These are phyloP conservation scores for Erythrolamprus reginae DNA, from an alignment of 2,113 vertebrate species.

Conservation along the genomic window DNA sequence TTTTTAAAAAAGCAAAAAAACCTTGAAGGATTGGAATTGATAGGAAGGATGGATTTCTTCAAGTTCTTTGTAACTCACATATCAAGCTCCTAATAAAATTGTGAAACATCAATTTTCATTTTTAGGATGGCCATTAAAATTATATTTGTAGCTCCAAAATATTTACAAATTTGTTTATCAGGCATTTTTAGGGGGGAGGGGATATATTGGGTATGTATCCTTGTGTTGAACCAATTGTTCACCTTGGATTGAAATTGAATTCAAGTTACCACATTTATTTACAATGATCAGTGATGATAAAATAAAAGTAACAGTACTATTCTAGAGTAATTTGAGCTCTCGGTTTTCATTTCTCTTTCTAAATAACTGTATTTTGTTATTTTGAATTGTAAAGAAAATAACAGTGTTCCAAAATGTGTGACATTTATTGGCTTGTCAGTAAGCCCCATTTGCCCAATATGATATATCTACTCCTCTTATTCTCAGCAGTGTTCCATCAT, in stretches of 20 bases:
- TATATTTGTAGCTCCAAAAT: neutral
- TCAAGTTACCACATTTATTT: neutral
- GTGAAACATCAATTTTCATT: neutral
- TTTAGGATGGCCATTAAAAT: neutral
- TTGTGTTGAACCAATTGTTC: neutral
- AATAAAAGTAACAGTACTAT: neutral
- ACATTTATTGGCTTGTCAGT: conserved; percentile 3
- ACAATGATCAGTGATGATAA: neutral
- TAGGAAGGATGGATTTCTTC: neutral
- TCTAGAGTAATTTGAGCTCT: neutral
- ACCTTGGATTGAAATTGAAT: neutral
- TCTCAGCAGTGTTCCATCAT: neutral
- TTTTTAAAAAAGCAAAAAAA: no score
- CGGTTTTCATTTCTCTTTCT: neutral
- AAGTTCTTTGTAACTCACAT: neutral
- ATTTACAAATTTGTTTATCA: neutral
- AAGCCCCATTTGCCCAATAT: neutral
- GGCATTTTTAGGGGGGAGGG: neutral
- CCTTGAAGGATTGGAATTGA: no score
- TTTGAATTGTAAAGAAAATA: neutral
- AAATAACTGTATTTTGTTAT: neutral
- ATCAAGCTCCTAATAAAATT: neutral
- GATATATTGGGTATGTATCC: neutral
- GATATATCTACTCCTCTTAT: neutral
- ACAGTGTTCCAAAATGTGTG: neutral